Evolutionary conservation across 2,113 vertebrate genomes (phyloP), one percentile per base, ranked within the genome.

Genomic region (Solea solea): DNA sequence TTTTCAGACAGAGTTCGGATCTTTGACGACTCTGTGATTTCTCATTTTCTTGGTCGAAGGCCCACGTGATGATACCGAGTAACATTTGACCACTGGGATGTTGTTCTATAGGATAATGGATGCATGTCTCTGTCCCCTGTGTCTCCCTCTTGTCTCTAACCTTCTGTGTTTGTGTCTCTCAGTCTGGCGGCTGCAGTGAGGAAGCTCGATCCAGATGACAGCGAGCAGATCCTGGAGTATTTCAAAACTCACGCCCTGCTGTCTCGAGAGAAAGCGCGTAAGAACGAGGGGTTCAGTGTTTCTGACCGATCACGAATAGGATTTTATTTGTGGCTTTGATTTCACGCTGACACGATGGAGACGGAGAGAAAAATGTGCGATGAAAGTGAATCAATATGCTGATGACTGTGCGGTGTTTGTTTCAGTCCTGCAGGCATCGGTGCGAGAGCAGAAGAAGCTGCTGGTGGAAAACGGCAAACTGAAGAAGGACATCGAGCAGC

Each of bases 381-480:
- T 34, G 5, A 34, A 34, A 3, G 5, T 34, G 34, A 34, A 34
- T 12, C 12, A 10, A 48, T 48, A 48, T 14, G 49, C 49, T 2
- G 49, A 50, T 50, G 49, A 50, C 49, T 21, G 41, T 61, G 45
- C 7, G 55, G 21, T 70, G 15, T 68, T 48, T 64, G 46, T 88
- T 15, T 75, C 44, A 98, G 97, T 96, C 79, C 92, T 99, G 72
- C 97, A 98, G 90, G 90, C 95, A 4, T 97, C 97, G 1, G 92
- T 97, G 13, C 86, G 95, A 62, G 97, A 99, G 79, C 96, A 98
- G 91, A 98, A 98, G 91, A 98, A 97, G 63, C 95, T 98, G 70
- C 92, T 96, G 82, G 96, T 98, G 63, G 97, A 99, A 93, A 98
- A 99, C 86, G 95, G 89, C 9, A 98, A 98, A 83, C 89, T 99